phyloP scores from a whole-genome alignment of 92 coral and sea anemone genomes.

The Nematostella vectensis region DNA sequence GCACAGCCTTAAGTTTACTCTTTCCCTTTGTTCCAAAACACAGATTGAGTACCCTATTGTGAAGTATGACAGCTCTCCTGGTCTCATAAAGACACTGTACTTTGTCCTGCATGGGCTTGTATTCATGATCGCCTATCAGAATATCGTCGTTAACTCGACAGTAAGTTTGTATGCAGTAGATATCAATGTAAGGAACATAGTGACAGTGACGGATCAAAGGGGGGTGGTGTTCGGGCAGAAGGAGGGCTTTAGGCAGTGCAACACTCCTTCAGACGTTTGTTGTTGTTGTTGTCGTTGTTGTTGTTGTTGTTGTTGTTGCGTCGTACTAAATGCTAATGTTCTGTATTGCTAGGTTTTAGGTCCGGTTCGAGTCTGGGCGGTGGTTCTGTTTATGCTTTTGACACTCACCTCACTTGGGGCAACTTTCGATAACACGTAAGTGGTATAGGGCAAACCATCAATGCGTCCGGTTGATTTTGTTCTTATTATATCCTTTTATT shows the following conservation, averaged over 20 bases:
- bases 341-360: conserved; percentile 36
- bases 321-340: background rate
- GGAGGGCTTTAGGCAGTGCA: too few species aligned
- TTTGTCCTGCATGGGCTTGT: conserved; percentile 48
- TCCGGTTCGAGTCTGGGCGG: conserved; percentile 49
- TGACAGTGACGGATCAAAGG: too few species aligned
- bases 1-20: too few species aligned
- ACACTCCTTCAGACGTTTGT: too few species aligned
- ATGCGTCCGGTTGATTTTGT: too few species aligned
- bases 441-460: too few species aligned
- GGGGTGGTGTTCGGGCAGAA: too few species aligned
- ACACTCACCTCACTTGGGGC: conserved; percentile 70
- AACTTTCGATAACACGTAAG: conserved; percentile 84
- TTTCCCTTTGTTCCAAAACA: too few species aligned
- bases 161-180: conserved; percentile 17
- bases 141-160: conserved; percentile 52
- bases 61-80: conserved; percentile 59
- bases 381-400: conserved; percentile 51
- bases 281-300: too few species aligned
- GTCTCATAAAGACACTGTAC: conserved; percentile 53
- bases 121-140: conserved; percentile 47
- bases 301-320: too few species aligned
- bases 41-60: conserved; percentile 74
- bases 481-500: too few species aligned
- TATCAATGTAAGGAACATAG: too few species aligned